A percentile compares a stretch with the other conserved stretches of the same genome.
phyloP scores from a whole-genome alignment of 2,888 invertebrate genomes.

The Ochropleura plecta region DNA sequence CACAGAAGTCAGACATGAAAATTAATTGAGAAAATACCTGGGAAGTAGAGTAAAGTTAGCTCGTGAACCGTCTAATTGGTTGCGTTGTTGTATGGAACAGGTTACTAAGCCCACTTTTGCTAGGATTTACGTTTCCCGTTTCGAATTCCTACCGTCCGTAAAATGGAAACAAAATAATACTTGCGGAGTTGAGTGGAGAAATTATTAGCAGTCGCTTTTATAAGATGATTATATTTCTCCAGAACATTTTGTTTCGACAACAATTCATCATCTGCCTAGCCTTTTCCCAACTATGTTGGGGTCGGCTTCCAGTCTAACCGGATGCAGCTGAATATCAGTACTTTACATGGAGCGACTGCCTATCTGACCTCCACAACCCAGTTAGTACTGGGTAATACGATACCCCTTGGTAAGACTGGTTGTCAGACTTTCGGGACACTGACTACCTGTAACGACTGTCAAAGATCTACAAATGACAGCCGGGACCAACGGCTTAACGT shows the following conservation, averaged over 20 bases:
- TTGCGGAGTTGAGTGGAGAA: conserved; percentile 7
- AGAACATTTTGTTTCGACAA: neutral
- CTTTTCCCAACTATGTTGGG: too few species aligned
- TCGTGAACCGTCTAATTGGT: conserved; percentile 62
- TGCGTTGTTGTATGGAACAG: conserved; percentile 47
- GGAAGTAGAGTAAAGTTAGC: conserved; percentile 15
- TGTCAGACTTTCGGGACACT: too few species aligned
- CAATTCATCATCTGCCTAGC: too few species aligned
- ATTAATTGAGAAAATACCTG: conserved; percentile 69
- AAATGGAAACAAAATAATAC: conserved; percentile 17
- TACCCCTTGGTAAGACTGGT: too few species aligned
- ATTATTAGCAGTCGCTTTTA: conserved; percentile 17
- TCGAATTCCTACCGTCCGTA: conserved; percentile 16
- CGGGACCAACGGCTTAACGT: too few species aligned
- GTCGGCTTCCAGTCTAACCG: too few species aligned
- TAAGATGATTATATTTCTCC: neutral
- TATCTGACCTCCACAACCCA: too few species aligned
- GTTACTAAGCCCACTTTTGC: conserved; percentile 33
- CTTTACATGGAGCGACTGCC: too few species aligned
- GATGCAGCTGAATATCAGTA: too few species aligned
- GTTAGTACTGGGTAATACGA: too few species aligned
- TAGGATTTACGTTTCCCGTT: conserved; percentile 39
- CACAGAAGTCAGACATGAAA: conserved; percentile 51
- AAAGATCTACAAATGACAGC: too few species aligned
- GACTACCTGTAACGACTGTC: too few species aligned